Base-by-base conservation (phyloP, 2,797 vertebrate genomes). In the Ctenopoma kingsleyae region DNA sequence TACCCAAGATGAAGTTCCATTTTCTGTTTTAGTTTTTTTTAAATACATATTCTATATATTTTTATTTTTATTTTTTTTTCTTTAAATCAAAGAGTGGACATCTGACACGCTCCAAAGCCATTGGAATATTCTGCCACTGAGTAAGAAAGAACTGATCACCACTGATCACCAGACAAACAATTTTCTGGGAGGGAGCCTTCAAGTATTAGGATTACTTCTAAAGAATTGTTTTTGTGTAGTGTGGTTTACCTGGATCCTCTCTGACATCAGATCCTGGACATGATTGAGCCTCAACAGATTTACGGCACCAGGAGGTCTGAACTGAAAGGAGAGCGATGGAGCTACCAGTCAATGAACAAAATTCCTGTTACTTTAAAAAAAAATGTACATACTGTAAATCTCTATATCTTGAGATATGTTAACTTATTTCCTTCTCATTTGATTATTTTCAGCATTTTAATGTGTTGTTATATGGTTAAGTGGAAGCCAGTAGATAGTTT, bases 371-470 rank as follows among this genome's bases (percentile, higher is more conserved):
- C 88, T 87, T 83, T 87, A 78, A 83, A 85, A 84, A 86, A 76
- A 74, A 90, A 91, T 94, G 93, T 94, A 94, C 72, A 94, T 94
- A 94, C 78, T 94, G 92, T 94, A 94, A 90, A 94, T 92, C 80
- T 85, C 36, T 87, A 66, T 64, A 79, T 91, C 77, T 89, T 82
- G 71, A 85, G 73, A 84, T 91, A 87, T 89, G 83, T 90, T 92
- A 91, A 93, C 75, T 93, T 93, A 92, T 92, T 93, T 91, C 53
- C 38, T 89, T 90, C 82, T 83, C 59, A 71, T 92, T 91, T 85
- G 71, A 78, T 85, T 74, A 63, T 81, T 92, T 84, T 92, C 83
- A 83, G 90, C 85, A 90, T 84, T 64, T 89, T 77, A 81, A 71
- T 81, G 86, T 92, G 81, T 79, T 82, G 81, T 87, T 87, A 83